Evolutionary conservation across 2,113 vertebrate species (phyloP).

Genomic region (Nipponia nippon): DNA sequence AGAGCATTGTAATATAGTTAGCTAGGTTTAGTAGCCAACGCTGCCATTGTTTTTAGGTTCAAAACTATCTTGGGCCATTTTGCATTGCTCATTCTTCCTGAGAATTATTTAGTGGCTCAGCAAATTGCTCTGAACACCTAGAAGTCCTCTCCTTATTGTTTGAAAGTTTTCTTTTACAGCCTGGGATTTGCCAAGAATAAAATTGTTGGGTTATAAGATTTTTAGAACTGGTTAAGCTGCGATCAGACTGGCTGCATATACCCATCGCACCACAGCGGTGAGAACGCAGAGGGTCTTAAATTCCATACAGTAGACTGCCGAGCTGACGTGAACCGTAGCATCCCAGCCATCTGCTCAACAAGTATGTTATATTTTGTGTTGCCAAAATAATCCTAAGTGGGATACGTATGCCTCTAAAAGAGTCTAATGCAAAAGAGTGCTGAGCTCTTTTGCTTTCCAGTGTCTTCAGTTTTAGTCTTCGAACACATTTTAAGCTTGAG

Average conservation of each 20-base stretch:
- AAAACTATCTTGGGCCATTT: neutral
- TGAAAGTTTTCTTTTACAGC: neutral
- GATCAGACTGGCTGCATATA: neutral
- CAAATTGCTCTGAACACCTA: neutral
- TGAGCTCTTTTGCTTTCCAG: neutral
- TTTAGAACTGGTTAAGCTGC: neutral
- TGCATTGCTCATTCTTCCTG: neutral
- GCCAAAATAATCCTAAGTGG: neutral
- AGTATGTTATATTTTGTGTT: neutral
- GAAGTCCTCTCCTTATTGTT: neutral
- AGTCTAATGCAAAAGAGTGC: neutral
- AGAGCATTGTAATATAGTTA: neutral
- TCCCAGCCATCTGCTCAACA: neutral
- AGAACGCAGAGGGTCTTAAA: neutral
- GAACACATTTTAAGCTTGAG: neutral
- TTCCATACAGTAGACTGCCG: neutral
- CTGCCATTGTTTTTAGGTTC: neutral
- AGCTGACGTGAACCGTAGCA: neutral
- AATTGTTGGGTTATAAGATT: neutral
- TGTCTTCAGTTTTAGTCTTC: neutral
- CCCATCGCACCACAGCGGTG: rapidly evolving
- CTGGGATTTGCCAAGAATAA: neutral
- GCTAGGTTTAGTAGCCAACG: neutral
- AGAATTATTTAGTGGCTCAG: neutral
- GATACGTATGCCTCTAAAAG: neutral